phyloP scores from a whole-genome alignment of 2,888 invertebrate genomes.

The Idaea straminata region DNA sequence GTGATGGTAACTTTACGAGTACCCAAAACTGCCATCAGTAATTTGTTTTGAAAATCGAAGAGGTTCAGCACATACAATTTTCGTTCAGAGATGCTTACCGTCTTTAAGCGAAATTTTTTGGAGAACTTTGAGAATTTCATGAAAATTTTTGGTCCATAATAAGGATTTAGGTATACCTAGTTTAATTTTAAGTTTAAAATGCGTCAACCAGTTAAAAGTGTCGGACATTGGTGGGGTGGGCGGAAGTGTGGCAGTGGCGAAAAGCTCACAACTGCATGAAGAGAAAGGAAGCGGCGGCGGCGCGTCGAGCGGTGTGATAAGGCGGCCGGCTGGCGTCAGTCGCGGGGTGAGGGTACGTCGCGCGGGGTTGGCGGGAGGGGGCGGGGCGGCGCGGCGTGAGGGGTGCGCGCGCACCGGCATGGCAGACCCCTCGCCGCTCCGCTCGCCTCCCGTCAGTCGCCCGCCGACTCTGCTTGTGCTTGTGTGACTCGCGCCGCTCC shows the following conservation, averaged over 20 bases:
- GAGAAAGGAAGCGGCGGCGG: constrained; percentile 78
- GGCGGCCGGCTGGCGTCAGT: constrained; percentile 71
- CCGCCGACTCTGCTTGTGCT: constrained; percentile 81
- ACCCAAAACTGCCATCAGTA: too few species aligned
- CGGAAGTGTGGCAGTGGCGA: constrained; percentile 78
- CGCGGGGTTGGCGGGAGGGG: constrained; percentile 40
- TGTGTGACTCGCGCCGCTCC: constrained; percentile 80
- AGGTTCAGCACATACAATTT: too few species aligned
- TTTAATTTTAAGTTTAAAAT: constrained; percentile 26
- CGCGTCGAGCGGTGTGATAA: constrained; percentile 75
- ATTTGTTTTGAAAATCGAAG: too few species aligned
- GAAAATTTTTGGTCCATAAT: not conserved
- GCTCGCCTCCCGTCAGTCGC: constrained; percentile 77
- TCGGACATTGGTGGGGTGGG: constrained; percentile 66
- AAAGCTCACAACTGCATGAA: constrained; percentile 78
- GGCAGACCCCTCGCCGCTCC: constrained; percentile 65
- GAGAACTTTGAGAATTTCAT: too few species aligned
- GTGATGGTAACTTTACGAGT: too few species aligned
- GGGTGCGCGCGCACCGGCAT: constrained; percentile 73
- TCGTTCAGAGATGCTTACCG: too few species aligned
- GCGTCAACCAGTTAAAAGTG: constrained; percentile 67
- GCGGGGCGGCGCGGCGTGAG: constrained; percentile 42
- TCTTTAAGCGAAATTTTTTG: too few species aligned
- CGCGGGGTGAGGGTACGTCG: constrained; percentile 48
- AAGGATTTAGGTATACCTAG: not conserved